Evolutionary conservation across 1,140 invertebrate genomes (phyloP).

Genomic region (Argopecten irradians): DNA sequence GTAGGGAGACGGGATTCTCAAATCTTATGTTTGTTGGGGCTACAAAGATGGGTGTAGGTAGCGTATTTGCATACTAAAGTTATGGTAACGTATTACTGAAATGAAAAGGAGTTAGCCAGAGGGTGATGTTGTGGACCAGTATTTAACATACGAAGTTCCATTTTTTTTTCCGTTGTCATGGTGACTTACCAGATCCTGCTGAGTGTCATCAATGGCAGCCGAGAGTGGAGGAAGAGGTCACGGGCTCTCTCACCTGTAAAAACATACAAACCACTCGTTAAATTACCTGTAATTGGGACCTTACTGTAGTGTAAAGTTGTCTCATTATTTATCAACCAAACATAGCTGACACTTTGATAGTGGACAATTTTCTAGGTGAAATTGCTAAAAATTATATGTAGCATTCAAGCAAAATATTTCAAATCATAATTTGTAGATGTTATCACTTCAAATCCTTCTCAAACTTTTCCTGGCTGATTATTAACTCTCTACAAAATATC

Average conservation of each 20-base stretch:
- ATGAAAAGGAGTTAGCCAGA: no score
- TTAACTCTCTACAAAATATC: no score
- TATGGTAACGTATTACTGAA: no score
- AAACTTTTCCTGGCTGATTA: not conserved
- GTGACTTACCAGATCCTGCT: slow-evolving; percentile 63
- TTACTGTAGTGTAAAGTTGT: not conserved
- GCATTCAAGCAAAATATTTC: not conserved
- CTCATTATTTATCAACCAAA: not conserved
- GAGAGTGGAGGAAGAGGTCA: slow-evolving; percentile 63
- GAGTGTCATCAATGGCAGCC: slow-evolving; percentile 55
- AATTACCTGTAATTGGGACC: slow-evolving; percentile 15
- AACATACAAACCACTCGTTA: not conserved
- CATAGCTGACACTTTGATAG: not conserved
- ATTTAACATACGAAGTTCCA: not conserved
- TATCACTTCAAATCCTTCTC: not conserved
- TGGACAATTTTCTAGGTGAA: not conserved
- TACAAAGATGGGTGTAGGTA: no score
- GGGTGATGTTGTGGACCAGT: not conserved
- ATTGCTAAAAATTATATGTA: not conserved
- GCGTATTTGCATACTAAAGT: no score
- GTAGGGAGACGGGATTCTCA: no score
- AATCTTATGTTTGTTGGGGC: no score
- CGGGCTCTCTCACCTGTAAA: slow-evolving; percentile 56
- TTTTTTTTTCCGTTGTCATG: not conserved
- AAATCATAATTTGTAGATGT: not conserved